These are phyloP conservation scores for Edolisoma coerulescens DNA, from an alignment of 2,113 vertebrate species.

Conservation along the genomic window DNA sequence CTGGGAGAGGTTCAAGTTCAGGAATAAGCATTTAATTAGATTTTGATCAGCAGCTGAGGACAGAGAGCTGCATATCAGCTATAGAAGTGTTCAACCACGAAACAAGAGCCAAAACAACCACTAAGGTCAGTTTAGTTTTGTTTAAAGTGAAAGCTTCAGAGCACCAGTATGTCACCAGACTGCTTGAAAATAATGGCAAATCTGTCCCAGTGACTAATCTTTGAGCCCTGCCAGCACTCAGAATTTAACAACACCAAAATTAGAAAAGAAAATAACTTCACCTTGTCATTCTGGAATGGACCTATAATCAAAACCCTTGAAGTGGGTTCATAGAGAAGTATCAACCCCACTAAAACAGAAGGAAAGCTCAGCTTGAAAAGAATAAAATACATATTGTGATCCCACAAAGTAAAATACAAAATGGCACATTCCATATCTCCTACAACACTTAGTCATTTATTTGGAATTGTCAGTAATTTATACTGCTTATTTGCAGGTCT, in stretches of 20 bases:
- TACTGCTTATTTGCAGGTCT: background rate
- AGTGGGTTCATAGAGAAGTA: background rate
- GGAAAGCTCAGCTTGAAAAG: background rate
- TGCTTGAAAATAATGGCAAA: constrained; percentile 4
- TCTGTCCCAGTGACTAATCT: background rate
- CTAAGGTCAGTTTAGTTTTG: background rate
- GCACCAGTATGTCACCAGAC: background rate
- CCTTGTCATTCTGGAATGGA: background rate
- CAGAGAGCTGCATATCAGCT: background rate
- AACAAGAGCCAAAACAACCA: background rate
- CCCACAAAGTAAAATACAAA: background rate
- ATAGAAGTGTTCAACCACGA: accelerated
- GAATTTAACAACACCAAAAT: background rate
- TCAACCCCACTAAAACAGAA: background rate
- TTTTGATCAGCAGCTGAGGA: background rate
- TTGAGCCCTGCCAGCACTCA: background rate
- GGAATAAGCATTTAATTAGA: background rate
- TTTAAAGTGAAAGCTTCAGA: constrained; percentile 8
- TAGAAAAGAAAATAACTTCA: background rate
- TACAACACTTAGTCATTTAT: background rate
- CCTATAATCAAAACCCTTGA: background rate
- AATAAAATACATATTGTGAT: background rate
- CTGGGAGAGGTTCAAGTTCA: background rate
- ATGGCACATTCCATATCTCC: background rate
- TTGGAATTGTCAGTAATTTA: background rate